Evolutionary conservation across 1,140 invertebrate genomes (phyloP).

Genomic region (Bombus affinis): DNA sequence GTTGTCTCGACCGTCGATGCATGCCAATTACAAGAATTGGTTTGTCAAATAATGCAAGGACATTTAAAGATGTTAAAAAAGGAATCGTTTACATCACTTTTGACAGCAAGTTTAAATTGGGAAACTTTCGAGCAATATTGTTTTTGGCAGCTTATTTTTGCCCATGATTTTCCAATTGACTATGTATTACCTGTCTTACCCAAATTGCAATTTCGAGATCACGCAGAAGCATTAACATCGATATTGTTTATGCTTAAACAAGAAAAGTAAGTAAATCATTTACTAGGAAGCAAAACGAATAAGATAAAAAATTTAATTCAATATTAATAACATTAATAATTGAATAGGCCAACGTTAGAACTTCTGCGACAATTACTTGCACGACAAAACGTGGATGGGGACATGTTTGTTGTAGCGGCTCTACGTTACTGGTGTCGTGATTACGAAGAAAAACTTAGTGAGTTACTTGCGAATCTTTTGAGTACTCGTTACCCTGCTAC

Average conservation of each 20-base stretch:
- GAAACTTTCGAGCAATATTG: constrained; percentile 98
- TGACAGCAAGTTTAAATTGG: constrained; percentile 94
- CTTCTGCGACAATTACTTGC: constrained; percentile 92
- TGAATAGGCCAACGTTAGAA: constrained; percentile 89
- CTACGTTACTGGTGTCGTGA: constrained; percentile 96
- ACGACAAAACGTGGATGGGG: constrained; percentile 87
- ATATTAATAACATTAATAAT: constrained; percentile 64
- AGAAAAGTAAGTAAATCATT: constrained; percentile 87
- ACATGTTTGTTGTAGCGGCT: constrained; percentile 93
- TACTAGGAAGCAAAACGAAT: background rate
- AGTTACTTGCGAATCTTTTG: constrained; percentile 90
- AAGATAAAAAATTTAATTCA: constrained; percentile 32
- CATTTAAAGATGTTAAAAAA: constrained; percentile 91
- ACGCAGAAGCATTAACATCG: constrained; percentile 96
- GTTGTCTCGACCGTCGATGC: constrained; percentile 95
- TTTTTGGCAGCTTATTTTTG: constrained; percentile 96
- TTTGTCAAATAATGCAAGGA: constrained; percentile 95
- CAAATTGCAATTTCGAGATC: constrained; percentile 92
- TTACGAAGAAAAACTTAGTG: constrained; percentile 94
- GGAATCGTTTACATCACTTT: constrained; percentile 87
- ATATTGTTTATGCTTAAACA: constrained; percentile 95
- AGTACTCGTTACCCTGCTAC: constrained; percentile 91
- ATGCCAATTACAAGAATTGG: constrained; percentile 92
- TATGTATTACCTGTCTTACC: constrained; percentile 94
- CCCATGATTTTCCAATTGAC: constrained; percentile 95